These are phyloP conservation scores for Papilio xuthus DNA, from an alignment of 1,140 invertebrate genomes.

Conservation along the genomic window DNA sequence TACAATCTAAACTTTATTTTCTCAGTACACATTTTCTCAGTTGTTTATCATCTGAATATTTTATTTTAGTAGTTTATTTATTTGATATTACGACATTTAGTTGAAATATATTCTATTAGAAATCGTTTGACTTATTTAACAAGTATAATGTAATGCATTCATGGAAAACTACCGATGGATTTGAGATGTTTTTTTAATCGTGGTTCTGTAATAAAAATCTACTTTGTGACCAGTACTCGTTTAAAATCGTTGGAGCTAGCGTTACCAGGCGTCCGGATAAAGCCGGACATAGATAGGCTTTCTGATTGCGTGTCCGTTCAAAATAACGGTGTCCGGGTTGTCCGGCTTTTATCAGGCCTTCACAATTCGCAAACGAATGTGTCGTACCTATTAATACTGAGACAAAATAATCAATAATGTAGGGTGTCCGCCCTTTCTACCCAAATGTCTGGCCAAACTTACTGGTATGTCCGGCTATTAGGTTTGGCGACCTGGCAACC, in stretches of 20 bases:
- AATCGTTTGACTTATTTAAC: constrained; percentile 11
- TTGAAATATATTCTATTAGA: background rate
- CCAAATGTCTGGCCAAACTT: too few species aligned
- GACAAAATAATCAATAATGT: too few species aligned
- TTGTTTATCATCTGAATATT: background rate
- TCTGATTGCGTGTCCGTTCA: too few species aligned
- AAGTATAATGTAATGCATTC: constrained; percentile 3
- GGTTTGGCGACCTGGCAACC: too few species aligned
- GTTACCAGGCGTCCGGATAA: too few species aligned
- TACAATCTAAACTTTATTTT: background rate
- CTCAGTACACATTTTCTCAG: background rate
- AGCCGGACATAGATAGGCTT: too few species aligned
- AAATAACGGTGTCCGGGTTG: too few species aligned
- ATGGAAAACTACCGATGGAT: background rate
- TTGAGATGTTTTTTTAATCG: constrained; percentile 8
- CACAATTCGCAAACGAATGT: too few species aligned
- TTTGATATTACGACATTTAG: constrained; percentile 7
- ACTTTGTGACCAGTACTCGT: background rate
- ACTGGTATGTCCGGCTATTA: too few species aligned
- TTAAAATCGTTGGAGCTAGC: background rate
- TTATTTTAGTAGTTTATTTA: background rate
- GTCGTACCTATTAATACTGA: too few species aligned
- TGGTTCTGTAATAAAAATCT: background rate
- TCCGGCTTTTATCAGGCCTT: too few species aligned
- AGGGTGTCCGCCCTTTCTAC: too few species aligned